phyloP scores from a whole-genome alignment of 2,113 vertebrate genomes.

The Rallus limicola region DNA sequence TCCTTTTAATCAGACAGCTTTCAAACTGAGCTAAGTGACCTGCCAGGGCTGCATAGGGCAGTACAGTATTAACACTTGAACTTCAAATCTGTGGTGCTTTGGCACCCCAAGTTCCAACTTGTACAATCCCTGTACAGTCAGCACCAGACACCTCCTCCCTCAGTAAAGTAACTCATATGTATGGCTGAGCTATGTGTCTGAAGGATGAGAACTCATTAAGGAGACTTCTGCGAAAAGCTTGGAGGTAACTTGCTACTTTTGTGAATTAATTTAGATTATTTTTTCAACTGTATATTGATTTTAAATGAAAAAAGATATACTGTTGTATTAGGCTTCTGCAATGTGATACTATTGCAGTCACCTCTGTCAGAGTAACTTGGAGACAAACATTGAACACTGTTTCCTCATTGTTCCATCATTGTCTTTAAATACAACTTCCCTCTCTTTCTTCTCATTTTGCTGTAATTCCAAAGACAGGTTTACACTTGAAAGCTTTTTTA shows the following conservation, averaged over 20 bases:
- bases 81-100: background rate
- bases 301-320: background rate
- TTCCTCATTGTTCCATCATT: background rate
- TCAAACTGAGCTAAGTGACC: background rate
- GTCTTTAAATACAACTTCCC: background rate
- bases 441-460: background rate
- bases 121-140: background rate
- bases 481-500: background rate
- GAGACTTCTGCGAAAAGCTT: background rate
- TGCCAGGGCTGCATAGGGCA: background rate
- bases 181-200: background rate
- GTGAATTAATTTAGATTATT: background rate
- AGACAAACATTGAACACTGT: background rate
- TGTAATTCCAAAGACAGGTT: background rate
- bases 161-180: fast-evolving
- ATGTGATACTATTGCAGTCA: fast-evolving
- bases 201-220: background rate
- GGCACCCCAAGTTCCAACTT: background rate
- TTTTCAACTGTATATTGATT: background rate
- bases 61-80: background rate
- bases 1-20: background rate
- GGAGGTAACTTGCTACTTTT: background rate
- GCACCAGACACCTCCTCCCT: background rate
- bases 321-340: background rate
- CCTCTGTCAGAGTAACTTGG: background rate